Evolutionary conservation across 2,797 vertebrate species (phyloP).

Genomic region (Eupleurogrammus muticus): DNA sequence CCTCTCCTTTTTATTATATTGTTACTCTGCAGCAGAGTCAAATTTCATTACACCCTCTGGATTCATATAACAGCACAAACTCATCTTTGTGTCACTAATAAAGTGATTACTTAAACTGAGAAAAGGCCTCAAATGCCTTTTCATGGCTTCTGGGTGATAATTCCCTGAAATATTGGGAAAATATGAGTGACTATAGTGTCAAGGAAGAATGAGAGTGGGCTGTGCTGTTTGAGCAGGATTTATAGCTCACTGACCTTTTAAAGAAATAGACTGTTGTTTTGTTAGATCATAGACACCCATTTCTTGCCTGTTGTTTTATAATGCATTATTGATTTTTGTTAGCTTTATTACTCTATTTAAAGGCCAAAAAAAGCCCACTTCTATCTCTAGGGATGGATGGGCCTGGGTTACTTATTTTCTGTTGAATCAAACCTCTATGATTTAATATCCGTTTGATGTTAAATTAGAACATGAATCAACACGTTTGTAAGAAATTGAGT

Average conservation of each 20-base stretch:
- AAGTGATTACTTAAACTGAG: conserved; percentile 80
- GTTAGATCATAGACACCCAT: conserved; percentile 70
- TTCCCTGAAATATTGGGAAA: conserved; percentile 70
- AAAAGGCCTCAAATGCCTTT: conserved; percentile 77
- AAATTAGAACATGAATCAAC: conserved; percentile 3
- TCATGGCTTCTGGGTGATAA: conserved; percentile 75
- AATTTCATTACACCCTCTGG: conserved; percentile 87
- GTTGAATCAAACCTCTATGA: conserved; percentile 16
- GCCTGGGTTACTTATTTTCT: conserved; percentile 22
- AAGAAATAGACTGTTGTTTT: conserved; percentile 75
- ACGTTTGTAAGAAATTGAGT: conserved; percentile 4
- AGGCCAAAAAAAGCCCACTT: conserved; percentile 53
- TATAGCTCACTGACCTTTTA: conserved; percentile 80
- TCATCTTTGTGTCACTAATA: conserved; percentile 86
- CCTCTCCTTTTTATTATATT: conserved; percentile 75
- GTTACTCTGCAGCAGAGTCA: conserved; percentile 81
- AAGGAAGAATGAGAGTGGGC: conserved; percentile 44
- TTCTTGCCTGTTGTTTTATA: conserved; percentile 74
- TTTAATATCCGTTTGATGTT: conserved; percentile 25
- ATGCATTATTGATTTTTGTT: conserved; percentile 83
- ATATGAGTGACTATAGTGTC: conserved; percentile 75
- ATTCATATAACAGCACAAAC: conserved; percentile 88
- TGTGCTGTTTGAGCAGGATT: conserved; percentile 67
- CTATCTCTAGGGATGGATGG: conserved; percentile 28
- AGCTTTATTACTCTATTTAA: conserved; percentile 74